phyloP scores from a whole-genome alignment of 1,140 invertebrate species.

The Dinothrombium tinctorium region DNA sequence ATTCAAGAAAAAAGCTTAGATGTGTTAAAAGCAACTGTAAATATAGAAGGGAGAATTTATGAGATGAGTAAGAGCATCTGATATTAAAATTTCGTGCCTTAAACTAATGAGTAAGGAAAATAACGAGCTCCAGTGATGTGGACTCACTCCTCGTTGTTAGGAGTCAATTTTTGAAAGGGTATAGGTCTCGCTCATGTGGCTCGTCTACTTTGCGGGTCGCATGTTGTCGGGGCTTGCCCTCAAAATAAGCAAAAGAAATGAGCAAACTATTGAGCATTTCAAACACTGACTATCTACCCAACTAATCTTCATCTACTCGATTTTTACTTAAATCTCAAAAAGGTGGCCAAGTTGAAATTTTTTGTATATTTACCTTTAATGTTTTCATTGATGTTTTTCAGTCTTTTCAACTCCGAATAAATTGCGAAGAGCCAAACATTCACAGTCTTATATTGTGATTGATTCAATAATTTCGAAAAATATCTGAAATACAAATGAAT shows the following conservation, averaged over 20 bases:
- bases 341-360: constrained; percentile 10
- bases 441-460: not conserved
- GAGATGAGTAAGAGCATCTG: not conserved
- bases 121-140: constrained; percentile 2
- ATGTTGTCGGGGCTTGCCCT: not conserved
- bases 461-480: not conserved
- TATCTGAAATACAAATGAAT: not conserved
- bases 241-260: not conserved
- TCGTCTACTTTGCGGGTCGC: not conserved
- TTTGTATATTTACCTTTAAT: constrained; percentile 11
- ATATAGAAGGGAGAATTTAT: not conserved
- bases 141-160: not conserved
- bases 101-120: constrained; percentile 12
- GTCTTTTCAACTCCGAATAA: constrained; percentile 2
- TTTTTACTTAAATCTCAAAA: not conserved
- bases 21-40: not conserved
- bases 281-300: not conserved
- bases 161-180: constrained; percentile 8
- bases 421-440: not conserved
- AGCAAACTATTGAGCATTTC: not conserved
- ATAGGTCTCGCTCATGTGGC: not conserved
- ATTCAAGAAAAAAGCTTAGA: not conserved
- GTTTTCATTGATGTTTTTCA: not conserved
- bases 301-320: not conserved
- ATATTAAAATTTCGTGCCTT: constrained; percentile 1